Percentiles rank a stretch among this genome's conserved stretches.
phyloP scores from a whole-genome alignment of 2,888 invertebrate genomes.

The Phaedon cochleariae region DNA sequence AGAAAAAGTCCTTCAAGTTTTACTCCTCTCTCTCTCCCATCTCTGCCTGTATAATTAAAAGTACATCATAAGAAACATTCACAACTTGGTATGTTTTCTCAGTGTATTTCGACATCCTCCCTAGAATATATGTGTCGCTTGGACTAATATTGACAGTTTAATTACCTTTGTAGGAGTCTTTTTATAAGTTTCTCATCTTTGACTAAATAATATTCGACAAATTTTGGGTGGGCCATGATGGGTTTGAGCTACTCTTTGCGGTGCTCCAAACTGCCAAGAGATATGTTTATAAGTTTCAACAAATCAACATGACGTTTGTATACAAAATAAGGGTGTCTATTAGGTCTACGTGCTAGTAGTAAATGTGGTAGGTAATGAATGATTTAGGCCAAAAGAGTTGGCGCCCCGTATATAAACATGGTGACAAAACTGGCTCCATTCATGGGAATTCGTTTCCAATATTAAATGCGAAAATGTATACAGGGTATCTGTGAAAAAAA shows the following conservation, averaged over 20 bases:
- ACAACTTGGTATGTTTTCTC: slow-evolving; percentile 8
- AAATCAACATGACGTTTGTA: slow-evolving; percentile 34
- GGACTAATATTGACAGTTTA: slow-evolving; percentile 46
- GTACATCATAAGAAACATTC: not conserved
- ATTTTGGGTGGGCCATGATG: slow-evolving; percentile 38
- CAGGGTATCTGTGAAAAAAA: too few species aligned
- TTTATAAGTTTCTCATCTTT: slow-evolving; percentile 31
- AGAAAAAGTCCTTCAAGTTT: too few species aligned
- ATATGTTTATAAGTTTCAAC: slow-evolving; percentile 31
- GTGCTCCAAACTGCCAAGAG: slow-evolving; percentile 23
- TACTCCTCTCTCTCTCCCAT: too few species aligned
- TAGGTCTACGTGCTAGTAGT: slow-evolving; percentile 32
- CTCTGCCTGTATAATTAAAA: too few species aligned
- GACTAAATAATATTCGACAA: slow-evolving; percentile 36
- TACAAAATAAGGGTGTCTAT: slow-evolving; percentile 28
- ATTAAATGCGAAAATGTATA: not conserved
- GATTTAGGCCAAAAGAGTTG: slow-evolving; percentile 34
- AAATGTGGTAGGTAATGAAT: slow-evolving; percentile 36
- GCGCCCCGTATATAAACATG: slow-evolving; percentile 25
- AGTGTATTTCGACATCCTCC: slow-evolving; percentile 37
- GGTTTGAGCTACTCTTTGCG: slow-evolving; percentile 22
- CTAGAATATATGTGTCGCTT: slow-evolving; percentile 40
- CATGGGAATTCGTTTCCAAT: slow-evolving; percentile 6
- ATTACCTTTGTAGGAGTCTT: slow-evolving; percentile 38
- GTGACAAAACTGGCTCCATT: slow-evolving; percentile 10